Evolutionary conservation across 2,797 vertebrate genomes (phyloP).

Genomic region (Kryptopterus vitreolus): DNA sequence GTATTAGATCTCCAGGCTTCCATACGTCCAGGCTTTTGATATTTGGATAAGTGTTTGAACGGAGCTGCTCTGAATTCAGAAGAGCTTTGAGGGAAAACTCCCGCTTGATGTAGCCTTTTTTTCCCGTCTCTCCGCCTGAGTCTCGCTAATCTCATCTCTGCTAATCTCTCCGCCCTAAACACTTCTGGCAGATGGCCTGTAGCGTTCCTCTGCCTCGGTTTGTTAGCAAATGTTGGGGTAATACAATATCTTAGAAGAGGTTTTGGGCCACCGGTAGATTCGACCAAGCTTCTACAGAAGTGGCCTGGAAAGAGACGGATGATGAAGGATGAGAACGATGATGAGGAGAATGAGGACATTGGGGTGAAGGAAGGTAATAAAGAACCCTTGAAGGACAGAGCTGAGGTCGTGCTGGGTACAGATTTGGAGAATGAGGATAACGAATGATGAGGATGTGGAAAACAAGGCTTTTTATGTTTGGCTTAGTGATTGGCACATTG

Average conservation of each 20-base stretch:
- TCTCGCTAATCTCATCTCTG: constrained; percentile 10
- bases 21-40: not conserved
- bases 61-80: constrained; percentile 7
- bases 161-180: constrained; percentile 14
- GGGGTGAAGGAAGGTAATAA: not conserved
- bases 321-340: not conserved
- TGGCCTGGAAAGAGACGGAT: not conserved
- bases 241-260: not conserved
- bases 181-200: constrained; percentile 6
- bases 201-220: not conserved
- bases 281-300: not conserved
- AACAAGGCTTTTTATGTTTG: too few relatives aligned
- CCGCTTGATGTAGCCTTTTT: constrained; percentile 18
- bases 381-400: not conserved
- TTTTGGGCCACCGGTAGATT: not conserved
- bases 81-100: not conserved
- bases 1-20: not conserved
- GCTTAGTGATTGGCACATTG: too few relatives aligned
- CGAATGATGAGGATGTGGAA: not conserved
- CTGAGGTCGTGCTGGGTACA: not conserved
- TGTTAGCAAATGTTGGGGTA: not conserved
- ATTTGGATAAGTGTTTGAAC: not conserved
- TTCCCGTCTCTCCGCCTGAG: not conserved
- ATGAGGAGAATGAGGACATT: not conserved
- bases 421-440: not conserved